Conservation (phyloP, 2,888 invertebrate genomes). For the Sesia bembeciformis region DNA sequence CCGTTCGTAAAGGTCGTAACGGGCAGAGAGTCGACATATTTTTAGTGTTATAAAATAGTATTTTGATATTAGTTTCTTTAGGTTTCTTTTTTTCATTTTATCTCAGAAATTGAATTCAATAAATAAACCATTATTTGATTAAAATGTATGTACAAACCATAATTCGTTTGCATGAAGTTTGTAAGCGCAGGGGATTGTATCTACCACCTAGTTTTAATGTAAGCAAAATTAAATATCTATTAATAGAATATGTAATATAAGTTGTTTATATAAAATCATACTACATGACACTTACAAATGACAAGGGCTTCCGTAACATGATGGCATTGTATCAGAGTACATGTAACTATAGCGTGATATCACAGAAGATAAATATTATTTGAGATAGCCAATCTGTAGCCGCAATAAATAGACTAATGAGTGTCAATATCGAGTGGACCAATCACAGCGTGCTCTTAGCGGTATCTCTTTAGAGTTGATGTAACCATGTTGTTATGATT, state of each 20-base stretch:
- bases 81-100: too few relatives aligned
- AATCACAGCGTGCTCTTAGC: slow-evolving; percentile 27
- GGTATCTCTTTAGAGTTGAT: slow-evolving; percentile 30
- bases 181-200: too few relatives aligned
- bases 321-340: slow-evolving; percentile 25
- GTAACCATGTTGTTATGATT: slow-evolving; percentile 9
- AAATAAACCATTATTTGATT: too few relatives aligned
- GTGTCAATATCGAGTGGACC: slow-evolving; percentile 57
- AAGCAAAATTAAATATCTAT: too few relatives aligned
- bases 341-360: background rate
- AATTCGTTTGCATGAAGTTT: too few relatives aligned
- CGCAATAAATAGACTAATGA: slow-evolving; percentile 65
- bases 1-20: too few relatives aligned
- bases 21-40: too few relatives aligned
- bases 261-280: background rate
- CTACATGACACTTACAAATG: background rate
- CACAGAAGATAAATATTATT: slow-evolving; percentile 31
- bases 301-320: slow-evolving; percentile 21
- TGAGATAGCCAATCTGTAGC: slow-evolving; percentile 58
- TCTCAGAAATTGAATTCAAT: too few relatives aligned
- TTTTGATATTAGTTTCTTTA: too few relatives aligned
- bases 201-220: too few relatives aligned
- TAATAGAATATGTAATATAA: background rate
- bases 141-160: too few relatives aligned
- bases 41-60: too few relatives aligned